Conservation (phyloP, 2,888 invertebrate species). For the Aproaerema taeniolella region DNA sequence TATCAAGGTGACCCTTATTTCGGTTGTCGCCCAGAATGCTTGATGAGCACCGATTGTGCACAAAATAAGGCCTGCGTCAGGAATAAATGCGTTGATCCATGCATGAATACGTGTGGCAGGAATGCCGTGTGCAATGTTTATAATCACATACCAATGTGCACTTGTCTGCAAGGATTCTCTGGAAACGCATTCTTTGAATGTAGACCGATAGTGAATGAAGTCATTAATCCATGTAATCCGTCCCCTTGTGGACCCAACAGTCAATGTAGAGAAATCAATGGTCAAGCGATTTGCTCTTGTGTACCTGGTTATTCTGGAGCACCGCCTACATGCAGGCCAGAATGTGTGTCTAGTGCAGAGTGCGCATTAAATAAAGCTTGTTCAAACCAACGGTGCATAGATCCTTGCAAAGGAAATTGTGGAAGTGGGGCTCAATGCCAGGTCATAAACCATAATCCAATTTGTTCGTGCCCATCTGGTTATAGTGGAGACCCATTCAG, state of each 20-base stretch:
- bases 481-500: slow-evolving; percentile 85
- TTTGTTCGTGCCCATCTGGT: slow-evolving; percentile 80
- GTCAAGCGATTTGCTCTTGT: slow-evolving; percentile 84
- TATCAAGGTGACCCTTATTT: slow-evolving; percentile 87
- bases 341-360: slow-evolving; percentile 83
- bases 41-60: slow-evolving; percentile 84
- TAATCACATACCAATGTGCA: slow-evolving; percentile 78
- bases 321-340: slow-evolving; percentile 84
- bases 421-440: slow-evolving; percentile 83
- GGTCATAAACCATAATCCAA: slow-evolving; percentile 86
- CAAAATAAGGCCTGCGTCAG: slow-evolving; percentile 82
- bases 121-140: slow-evolving; percentile 85
- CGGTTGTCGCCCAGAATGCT: slow-evolving; percentile 89
- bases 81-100: slow-evolving; percentile 87
- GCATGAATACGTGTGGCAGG: slow-evolving; percentile 85
- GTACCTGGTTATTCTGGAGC: slow-evolving; percentile 81
- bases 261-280: slow-evolving; percentile 81
- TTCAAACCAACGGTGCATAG: slow-evolving; percentile 82
- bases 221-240: slow-evolving; percentile 80
- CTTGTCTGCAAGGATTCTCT: slow-evolving; percentile 77
- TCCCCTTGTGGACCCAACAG: slow-evolving; percentile 86
- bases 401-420: slow-evolving; percentile 86
- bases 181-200: slow-evolving; percentile 85
- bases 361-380: slow-evolving; percentile 83
- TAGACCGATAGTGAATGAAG: slow-evolving; percentile 49